Evolutionary conservation across 2,113 vertebrate species (phyloP).

Genomic region (Rallus limicola): DNA sequence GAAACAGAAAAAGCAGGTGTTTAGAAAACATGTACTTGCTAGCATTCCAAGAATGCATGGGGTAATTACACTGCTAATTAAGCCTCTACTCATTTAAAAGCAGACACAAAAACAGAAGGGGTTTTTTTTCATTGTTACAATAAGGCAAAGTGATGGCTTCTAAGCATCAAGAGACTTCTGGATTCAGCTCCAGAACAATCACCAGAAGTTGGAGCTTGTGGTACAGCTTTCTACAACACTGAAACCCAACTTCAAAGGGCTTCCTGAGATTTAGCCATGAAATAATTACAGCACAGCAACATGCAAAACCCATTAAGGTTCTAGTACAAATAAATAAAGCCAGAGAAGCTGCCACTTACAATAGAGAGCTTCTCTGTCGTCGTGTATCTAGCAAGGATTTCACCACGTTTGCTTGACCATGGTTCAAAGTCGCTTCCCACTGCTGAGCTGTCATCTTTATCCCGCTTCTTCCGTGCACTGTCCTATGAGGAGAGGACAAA

Average conservation of each 20-base stretch:
- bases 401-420: conserved; percentile 90
- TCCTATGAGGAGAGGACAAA: conserved; percentile 74
- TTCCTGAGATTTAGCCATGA: neutral
- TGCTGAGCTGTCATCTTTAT: conserved; percentile 79
- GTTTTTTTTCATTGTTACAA: neutral
- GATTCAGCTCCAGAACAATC: neutral
- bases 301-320: neutral
- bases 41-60: neutral
- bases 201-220: neutral
- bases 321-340: neutral
- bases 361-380: conserved; percentile 97
- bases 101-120: neutral
- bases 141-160: neutral
- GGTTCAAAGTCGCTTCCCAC: conserved; percentile 92
- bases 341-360: conserved; percentile 75
- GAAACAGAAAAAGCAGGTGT: neutral
- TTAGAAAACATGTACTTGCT: neutral
- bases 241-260: neutral
- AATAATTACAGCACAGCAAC: neutral
- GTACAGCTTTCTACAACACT: neutral
- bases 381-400: conserved; percentile 93
- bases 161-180: neutral
- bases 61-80: neutral
- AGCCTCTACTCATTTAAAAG: neutral
- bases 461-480: conserved; percentile 80